Conservation (phyloP, 2,113 vertebrate genomes). For the Climacteris rufus region DNA sequence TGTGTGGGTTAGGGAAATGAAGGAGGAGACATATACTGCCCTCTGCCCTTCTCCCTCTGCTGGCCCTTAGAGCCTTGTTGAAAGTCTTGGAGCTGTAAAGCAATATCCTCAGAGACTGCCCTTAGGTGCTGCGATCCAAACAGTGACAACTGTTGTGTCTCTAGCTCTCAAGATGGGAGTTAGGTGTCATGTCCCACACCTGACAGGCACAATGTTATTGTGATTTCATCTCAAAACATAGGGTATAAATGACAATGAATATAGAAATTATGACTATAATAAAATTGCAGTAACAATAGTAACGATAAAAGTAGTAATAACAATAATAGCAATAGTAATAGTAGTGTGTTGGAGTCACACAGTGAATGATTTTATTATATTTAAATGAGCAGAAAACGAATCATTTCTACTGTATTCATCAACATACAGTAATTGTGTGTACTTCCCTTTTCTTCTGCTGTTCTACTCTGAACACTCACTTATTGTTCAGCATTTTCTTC, state of each 20-base stretch:
- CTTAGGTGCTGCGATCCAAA: neutral
- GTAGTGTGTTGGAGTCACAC: neutral
- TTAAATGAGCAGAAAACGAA: neutral
- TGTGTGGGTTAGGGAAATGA: neutral
- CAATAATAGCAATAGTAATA: neutral
- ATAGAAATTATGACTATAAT: neutral
- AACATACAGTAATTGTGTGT: neutral
- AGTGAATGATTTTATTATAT: neutral
- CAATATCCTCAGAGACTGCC: neutral
- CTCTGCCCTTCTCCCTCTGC: rapidly evolving
- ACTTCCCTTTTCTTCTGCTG: neutral
- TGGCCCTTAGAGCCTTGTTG: neutral
- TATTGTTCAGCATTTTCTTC: neutral
- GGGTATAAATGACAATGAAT: neutral
- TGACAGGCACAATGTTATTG: neutral
- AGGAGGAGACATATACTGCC: neutral
- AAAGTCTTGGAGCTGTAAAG: neutral
- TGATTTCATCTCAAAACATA: neutral
- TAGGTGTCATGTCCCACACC: neutral
- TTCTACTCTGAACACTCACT: neutral
- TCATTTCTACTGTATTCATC: neutral
- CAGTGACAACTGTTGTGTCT: rapidly evolving
- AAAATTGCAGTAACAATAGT: neutral
- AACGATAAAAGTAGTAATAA: neutral
- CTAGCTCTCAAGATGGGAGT: neutral